Conservation (phyloP, 2,888 invertebrate genomes). For the Netelia fuscicornis region DNA sequence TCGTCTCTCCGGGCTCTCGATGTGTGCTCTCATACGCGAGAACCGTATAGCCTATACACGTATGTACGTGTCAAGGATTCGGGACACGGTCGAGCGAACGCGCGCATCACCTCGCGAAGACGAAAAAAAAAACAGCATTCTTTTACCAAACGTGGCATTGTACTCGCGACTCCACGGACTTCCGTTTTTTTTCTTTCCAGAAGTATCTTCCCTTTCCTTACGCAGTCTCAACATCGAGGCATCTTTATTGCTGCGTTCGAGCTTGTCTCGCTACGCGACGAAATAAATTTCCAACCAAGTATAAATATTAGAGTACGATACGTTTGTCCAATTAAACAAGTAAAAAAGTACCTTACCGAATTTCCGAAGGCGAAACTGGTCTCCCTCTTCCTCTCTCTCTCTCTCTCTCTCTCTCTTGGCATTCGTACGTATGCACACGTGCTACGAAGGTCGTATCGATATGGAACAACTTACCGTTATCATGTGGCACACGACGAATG, state of each 20-base stretch:
- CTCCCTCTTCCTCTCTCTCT: background rate
- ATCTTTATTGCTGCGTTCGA: background rate
- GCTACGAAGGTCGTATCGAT: constrained; percentile 6
- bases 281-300: constrained; percentile 38
- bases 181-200: constrained; percentile 25
- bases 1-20: constrained; percentile 32
- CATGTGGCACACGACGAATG: constrained; percentile 23
- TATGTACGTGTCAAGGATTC: constrained; percentile 76
- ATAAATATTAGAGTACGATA: constrained; percentile 43
- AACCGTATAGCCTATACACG: constrained; percentile 14
- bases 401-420: background rate
- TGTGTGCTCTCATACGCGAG: constrained; percentile 46
- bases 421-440: constrained; percentile 19
- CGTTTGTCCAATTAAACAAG: constrained; percentile 11
- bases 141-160: constrained; percentile 50
- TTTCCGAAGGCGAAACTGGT: constrained; percentile 36
- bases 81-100: constrained; percentile 73
- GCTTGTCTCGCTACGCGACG: constrained; percentile 9
- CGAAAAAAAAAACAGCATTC: constrained; percentile 23
- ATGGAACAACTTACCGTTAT: constrained; percentile 58
- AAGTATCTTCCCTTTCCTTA: background rate
- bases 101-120: constrained; percentile 48
- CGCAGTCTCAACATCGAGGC: background rate
- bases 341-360: constrained; percentile 18
- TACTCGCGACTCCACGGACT: constrained; percentile 13